A percentile compares a stretch with the other conserved stretches of the same genome.
Conservation (phyloP, 2,113 vertebrate species). For the Hypomesus transpacificus region DNA sequence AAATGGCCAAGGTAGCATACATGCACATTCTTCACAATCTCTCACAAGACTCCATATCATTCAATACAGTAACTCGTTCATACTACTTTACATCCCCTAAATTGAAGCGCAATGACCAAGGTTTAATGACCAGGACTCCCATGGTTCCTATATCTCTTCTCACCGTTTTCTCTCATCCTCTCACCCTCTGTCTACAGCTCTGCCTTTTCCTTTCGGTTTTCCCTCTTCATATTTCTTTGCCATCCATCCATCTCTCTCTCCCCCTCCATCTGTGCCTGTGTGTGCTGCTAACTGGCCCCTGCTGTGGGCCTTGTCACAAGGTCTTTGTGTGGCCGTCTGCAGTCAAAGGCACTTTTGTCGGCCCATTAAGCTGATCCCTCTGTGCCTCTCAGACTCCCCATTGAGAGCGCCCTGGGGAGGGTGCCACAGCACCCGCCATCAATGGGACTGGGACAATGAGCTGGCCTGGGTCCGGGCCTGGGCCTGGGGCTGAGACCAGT, state of each 20-base stretch:
- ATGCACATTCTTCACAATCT: background rate
- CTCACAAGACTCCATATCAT: background rate
- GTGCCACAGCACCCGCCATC: conserved; percentile 62
- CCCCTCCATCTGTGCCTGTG: conserved; percentile 19
- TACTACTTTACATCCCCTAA: too few species aligned
- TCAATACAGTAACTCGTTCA: too few species aligned
- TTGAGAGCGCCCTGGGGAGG: conserved; percentile 64
- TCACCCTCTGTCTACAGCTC: conserved; percentile 16
- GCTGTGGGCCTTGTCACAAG: conserved; percentile 52
- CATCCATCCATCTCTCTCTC: too few species aligned
- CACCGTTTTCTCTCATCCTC: conserved; percentile 11
- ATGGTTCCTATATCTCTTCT: background rate
- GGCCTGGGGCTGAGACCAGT: conserved; percentile 56
- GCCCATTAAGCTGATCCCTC: conserved; percentile 70
- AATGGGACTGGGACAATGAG: conserved; percentile 59
- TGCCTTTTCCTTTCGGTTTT: too few species aligned
- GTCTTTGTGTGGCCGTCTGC: conserved; percentile 65
- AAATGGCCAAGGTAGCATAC: conserved; percentile 90
- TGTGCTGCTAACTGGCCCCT: conserved; percentile 50
- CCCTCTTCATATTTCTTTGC: too few species aligned
- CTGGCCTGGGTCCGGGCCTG: conserved; percentile 45
- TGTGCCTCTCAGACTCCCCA: conserved; percentile 60
- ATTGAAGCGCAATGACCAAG: too few species aligned
- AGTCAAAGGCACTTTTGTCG: conserved; percentile 69
- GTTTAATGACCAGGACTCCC: too few species aligned